Evolutionary conservation across 2,797 vertebrate genomes (phyloP), one percentile per base, ranked within the genome.

Genomic region (Clamator glandarius): DNA sequence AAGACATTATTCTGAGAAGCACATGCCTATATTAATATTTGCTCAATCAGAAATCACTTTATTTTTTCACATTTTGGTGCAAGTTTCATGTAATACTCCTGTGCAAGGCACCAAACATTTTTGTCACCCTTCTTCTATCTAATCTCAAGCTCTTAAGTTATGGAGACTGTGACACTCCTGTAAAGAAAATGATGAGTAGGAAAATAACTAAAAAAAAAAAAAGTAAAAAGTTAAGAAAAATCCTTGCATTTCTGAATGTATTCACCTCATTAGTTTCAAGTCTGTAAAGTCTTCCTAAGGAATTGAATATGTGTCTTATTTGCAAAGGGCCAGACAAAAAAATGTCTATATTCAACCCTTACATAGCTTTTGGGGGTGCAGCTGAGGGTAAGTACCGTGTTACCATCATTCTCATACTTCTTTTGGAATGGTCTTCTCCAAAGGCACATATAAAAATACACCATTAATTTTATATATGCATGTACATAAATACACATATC

Each of bases 1-100:
- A 92, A 95, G 92, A 82, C 25, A 19, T 62, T 92, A 93, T 63
- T 97, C 91, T 94, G 61, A 89, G 62, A 84, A 78, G 62, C 64
- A 89, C 54, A 51, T 1, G 69, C 18, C 8, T 24, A 7, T 46
- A 52, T 55, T 67, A 58, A 57, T 57, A 4, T 50, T n/a, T 91
- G 51, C 31, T 50, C 5, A 87, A 46, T 31, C 24, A 59, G 12
- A 79, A 82, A 84, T 81, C 1, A 50, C 9, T 67, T 90, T 44
- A 20, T 25, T 42, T 46, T 59, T 42, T 66, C 0, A 0, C 52
- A 48, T 80, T 77, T 48, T 70, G 29, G 15, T 48, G 10, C 29
- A 83, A 57, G 46, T 42, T 77, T 67, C 5, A n/a, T 28, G 25
- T 39, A 83, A 46, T 2, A 19, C 80, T 41, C 31, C 46, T 51